phyloP scores from a whole-genome alignment of 1,140 invertebrate genomes.

The Brachionus rubens region DNA sequence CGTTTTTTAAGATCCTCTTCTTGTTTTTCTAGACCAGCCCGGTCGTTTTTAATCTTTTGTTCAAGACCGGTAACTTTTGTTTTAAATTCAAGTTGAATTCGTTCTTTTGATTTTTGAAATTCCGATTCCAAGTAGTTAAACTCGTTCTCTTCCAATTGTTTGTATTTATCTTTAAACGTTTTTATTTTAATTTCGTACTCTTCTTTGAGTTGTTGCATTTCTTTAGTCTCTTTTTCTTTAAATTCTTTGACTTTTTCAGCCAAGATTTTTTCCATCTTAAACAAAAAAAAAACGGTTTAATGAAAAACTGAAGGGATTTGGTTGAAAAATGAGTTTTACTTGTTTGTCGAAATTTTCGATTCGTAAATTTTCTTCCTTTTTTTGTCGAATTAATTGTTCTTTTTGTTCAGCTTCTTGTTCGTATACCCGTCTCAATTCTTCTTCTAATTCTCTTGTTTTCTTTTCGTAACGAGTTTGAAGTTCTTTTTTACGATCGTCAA shows the following conservation, averaged over 20 bases:
- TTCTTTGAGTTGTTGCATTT: slow-evolving; percentile 31
- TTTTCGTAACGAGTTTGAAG: slow-evolving; percentile 11
- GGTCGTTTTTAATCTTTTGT: slow-evolving; percentile 2
- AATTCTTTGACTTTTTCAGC: slow-evolving; percentile 27
- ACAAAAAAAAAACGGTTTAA: neutral
- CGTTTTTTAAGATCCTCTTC: slow-evolving; percentile 8
- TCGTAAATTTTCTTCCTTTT: slow-evolving; percentile 30
- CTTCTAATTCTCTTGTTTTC: slow-evolving; percentile 28
- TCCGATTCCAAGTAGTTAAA: slow-evolving; percentile 24
- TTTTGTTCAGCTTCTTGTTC: slow-evolving; percentile 34
- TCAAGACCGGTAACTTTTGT: neutral
- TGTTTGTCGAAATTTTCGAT: slow-evolving; percentile 35
- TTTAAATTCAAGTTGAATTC: slow-evolving; percentile 11
- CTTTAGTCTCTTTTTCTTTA: slow-evolving; percentile 21
- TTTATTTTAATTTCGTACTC: slow-evolving; percentile 42
- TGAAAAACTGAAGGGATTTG: too few relatives aligned
- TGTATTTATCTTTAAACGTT: slow-evolving; percentile 45
- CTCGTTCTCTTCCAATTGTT: slow-evolving; percentile 41
- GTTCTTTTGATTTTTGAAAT: slow-evolving; percentile 24
- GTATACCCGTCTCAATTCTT: neutral
- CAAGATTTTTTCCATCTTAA: slow-evolving; percentile 43
- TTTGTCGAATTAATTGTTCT: slow-evolving; percentile 10
- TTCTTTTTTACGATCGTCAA: slow-evolving; percentile 31
- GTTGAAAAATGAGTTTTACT: neutral
- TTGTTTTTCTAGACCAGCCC: neutral